phyloP scores from a whole-genome alignment of 2,113 vertebrate species.

The Notothenia rossii region DNA sequence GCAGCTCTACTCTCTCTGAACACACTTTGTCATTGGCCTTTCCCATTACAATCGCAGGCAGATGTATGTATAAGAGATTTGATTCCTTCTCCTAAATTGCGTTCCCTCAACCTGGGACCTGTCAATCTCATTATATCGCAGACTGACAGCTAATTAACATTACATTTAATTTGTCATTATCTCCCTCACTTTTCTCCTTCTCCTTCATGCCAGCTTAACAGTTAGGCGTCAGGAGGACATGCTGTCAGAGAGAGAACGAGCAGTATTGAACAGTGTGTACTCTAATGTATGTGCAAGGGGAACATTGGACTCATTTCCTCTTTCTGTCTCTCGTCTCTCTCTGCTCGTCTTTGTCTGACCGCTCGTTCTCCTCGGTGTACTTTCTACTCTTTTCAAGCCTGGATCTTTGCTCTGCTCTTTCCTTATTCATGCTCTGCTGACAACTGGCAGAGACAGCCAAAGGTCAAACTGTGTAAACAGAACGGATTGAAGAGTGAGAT shows the following conservation, averaged over 20 bases:
- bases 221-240: neutral
- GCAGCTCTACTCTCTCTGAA: conserved; percentile 35
- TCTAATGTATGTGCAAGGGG: neutral
- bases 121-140: neutral
- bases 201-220: neutral
- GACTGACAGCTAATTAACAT: conserved; percentile 10
- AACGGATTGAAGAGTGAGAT: neutral
- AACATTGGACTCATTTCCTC: neutral
- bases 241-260: neutral
- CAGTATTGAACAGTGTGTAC: conserved; percentile 9
- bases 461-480: neutral
- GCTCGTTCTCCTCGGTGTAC: conserved; percentile 14
- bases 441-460: neutral
- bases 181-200: neutral
- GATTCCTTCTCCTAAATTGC: neutral
- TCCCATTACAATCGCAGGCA: conserved; percentile 5
- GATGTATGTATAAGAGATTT: neutral
- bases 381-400: conserved; percentile 19
- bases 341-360: neutral
- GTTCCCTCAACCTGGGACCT: neutral
- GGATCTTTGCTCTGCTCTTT: conserved; percentile 7
- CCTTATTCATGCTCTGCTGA: conserved; percentile 1
- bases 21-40: conserved; percentile 14
- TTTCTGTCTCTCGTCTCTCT: neutral
- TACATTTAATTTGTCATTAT: conserved; percentile 8